Evolutionary conservation across 2,888 invertebrate species (phyloP), one percentile per base, ranked within the genome.

Genomic region (Palloptera scutellata): DNA sequence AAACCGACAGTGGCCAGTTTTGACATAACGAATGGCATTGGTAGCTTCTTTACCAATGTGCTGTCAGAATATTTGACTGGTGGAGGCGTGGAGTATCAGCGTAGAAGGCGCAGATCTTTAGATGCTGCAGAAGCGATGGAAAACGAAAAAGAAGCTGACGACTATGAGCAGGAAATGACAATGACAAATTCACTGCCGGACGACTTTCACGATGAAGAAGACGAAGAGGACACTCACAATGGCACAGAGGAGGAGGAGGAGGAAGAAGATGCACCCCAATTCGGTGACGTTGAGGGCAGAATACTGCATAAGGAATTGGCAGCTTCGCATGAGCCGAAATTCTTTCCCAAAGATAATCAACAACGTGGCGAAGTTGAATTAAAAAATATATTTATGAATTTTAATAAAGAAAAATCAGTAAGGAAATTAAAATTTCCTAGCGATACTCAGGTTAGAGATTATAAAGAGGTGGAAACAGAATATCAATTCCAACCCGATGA

Each of bases 21-120:
- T 20, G 75, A 75, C 66, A 79, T 83, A 52, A 77, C 82, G 52
- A 75, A 75, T 63, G 80, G 80, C 68, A 83, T 83, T 61, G 82
- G 80, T 20, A 84, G 78, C 72, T 83, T 84, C 73, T 83, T 83
- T 60, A 81, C 78, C 17, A 79, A 80, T 48, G 76, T 84, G 30
- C 75, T 83, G 67, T 84, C 83, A 59, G 80, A 81, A 61, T 83
- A 81, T 63, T 71, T 82, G 55, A 77, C 75, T 41, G 74, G 73
- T 57, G 30, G 30, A 4, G 79, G 80, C 0, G 81, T 81, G 13
- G 82, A 81, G 63, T 79, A 78, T 61, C 78, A 82, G 61, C 72
- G 82, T 13, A 51, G 71, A 30, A 68, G 79, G 2, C 59, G 78
- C n/a, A 64, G 68, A 48, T 53, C 64, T 12, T 58, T 75, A 65